Evolutionary conservation across 2,113 vertebrate genomes (phyloP).

Genomic region (Setophaga coronata): DNA sequence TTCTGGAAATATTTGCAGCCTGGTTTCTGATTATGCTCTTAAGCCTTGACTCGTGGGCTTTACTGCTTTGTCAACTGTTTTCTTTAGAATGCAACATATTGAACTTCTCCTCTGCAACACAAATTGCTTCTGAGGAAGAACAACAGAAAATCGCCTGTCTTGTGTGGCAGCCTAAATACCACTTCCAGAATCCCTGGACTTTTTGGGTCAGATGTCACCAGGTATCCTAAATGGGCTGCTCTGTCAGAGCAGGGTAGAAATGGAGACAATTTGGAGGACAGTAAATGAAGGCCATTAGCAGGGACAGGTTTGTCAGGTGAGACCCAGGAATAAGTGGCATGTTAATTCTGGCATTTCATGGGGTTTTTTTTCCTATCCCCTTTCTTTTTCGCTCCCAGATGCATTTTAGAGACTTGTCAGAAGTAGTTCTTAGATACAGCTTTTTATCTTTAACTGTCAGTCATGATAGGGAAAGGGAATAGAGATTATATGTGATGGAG

Average conservation of each 20-base stretch:
- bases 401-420: not conserved
- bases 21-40: not conserved
- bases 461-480: not conserved
- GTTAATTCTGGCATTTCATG: not conserved
- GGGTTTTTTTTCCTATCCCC: fast-evolving
- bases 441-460: constrained; percentile 28
- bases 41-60: not conserved
- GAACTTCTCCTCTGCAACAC: not conserved
- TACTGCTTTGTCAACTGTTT: not conserved
- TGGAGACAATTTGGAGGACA: not conserved
- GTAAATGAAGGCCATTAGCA: not conserved
- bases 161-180: not conserved
- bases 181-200: not conserved
- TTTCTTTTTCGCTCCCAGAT: not conserved
- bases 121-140: not conserved
- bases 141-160: not conserved
- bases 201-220: not conserved
- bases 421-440: not conserved
- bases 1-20: not conserved
- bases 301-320: not conserved
- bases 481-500: not conserved
- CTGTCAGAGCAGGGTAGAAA: not conserved
- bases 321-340: not conserved
- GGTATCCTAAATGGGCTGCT: not conserved
- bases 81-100: not conserved